phyloP scores from a whole-genome alignment of 2,797 vertebrate genomes.

The Leucoraja ocellata region DNA sequence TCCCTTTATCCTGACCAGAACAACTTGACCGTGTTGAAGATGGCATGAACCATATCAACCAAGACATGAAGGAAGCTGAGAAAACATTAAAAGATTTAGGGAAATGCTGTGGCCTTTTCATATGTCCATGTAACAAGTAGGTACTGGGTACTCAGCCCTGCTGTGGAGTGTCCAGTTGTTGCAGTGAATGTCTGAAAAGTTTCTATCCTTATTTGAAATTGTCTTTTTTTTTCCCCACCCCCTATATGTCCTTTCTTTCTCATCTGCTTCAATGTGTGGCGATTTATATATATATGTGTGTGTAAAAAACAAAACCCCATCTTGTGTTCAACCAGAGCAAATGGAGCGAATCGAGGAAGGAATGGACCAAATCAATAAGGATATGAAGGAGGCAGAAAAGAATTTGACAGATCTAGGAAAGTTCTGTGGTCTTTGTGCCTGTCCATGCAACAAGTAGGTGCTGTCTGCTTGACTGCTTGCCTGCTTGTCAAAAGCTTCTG shows the following conservation, averaged over 20 bases:
- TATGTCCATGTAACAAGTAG: constrained; percentile 99
- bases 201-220: not conserved
- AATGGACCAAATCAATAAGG: constrained; percentile 99
- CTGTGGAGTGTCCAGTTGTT: constrained; percentile 90
- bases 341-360: constrained; percentile 99
- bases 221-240: constrained; percentile 57
- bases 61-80: constrained; percentile 99
- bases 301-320: constrained; percentile 78
- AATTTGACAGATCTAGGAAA: constrained; percentile 99
- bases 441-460: constrained; percentile 99
- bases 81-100: constrained; percentile 99
- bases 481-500: constrained; percentile 85
- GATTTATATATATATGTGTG: constrained; percentile 56
- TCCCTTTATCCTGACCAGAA: constrained; percentile 99
- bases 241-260: constrained; percentile 76
- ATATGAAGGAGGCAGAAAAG: constrained; percentile 99
- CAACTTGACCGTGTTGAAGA: constrained; percentile 99
- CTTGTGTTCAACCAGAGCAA: constrained; percentile 99
- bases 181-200: constrained; percentile 90
- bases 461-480: constrained; percentile 55
- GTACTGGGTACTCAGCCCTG: constrained; percentile 92
- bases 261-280: constrained; percentile 97
- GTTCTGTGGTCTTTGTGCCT: constrained; percentile 99
- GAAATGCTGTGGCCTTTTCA: constrained; percentile 99
- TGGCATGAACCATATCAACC: constrained; percentile 99